Conservation (phyloP, 2,113 vertebrate genomes). For the Machaerirhynchus nigripectus region DNA sequence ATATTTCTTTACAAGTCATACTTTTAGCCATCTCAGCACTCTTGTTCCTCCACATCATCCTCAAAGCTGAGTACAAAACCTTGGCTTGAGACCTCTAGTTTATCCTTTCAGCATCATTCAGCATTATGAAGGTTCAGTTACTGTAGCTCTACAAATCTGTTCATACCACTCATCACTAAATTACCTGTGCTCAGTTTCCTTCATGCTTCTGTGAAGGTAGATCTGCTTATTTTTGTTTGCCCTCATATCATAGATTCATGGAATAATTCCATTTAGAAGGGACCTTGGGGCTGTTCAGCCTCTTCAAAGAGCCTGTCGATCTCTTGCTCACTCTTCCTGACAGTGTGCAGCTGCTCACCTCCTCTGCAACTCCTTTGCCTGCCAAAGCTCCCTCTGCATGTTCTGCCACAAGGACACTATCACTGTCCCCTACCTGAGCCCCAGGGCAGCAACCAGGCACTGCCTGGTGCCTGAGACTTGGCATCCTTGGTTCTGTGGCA, state of each 20-base stretch:
- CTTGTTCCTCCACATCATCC: neutral
- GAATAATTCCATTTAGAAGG: neutral
- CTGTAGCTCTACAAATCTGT: neutral
- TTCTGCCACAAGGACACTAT: accelerated
- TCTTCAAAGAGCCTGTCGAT: neutral
- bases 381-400: neutral
- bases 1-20: neutral
- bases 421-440: neutral
- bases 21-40: neutral
- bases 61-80: neutral
- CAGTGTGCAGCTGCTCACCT: neutral
- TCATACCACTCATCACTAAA: neutral
- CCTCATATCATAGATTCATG: neutral
- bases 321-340: neutral
- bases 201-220: neutral
- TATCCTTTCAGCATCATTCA: neutral
- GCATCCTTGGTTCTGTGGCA: neutral
- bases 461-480: neutral
- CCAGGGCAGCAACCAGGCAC: neutral
- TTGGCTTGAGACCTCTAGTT: neutral
- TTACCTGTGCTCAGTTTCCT: neutral
- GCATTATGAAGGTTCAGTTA: neutral
- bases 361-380: neutral
- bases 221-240: neutral
- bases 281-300: neutral